Evolutionary conservation across 2,113 vertebrate species (phyloP), one percentile per base, ranked within the genome.

Genomic region (Amphiprion ocellaris): DNA sequence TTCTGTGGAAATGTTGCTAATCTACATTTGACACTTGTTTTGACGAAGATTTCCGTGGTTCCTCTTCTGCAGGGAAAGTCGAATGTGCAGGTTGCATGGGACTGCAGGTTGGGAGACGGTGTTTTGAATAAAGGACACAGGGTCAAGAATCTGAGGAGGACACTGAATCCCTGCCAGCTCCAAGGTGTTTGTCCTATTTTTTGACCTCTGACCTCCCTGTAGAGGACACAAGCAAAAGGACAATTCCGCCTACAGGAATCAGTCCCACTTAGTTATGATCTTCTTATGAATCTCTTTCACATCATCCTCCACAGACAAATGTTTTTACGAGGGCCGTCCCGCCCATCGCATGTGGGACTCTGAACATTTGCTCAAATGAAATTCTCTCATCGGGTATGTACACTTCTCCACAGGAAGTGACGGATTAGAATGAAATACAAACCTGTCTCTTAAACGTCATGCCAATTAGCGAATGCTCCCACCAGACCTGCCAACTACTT

Each of bases 331-430:
- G 46, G 19, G 21, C 74, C 63, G 64, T 64, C 68, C 74, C 80
- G 63, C 74, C 86, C 80, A 58, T 72, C 11, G 0, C 33, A 56
- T 49, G 47, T 37, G 59, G 83, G 54, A 53, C 69, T 61, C 55
- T 0, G 50, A 14, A 14, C 47, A 1, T 50, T 71, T 47, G 23
- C 79, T 61, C 49, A 46, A 79, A 78, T 81, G 16, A 84, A 83
- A 92, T 87, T 83, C 80, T 74, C 73, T 59, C 21, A 17, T 12
- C 1, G 47, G 63, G 74, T 77, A 84, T 67, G 80, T 79, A 85
- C 65, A 82, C 69, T 83, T 88, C 82, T 84, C 84, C 84, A 73
- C 80, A 84, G 82, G 88, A 90, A 82, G 74, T 81, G 70, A 89
- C 60, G 54, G 63, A 68, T 84, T 79, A 70, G 69, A 74, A 16